Evolutionary conservation across 2,113 vertebrate genomes (phyloP).

Genomic region (Silurus glanis): DNA sequence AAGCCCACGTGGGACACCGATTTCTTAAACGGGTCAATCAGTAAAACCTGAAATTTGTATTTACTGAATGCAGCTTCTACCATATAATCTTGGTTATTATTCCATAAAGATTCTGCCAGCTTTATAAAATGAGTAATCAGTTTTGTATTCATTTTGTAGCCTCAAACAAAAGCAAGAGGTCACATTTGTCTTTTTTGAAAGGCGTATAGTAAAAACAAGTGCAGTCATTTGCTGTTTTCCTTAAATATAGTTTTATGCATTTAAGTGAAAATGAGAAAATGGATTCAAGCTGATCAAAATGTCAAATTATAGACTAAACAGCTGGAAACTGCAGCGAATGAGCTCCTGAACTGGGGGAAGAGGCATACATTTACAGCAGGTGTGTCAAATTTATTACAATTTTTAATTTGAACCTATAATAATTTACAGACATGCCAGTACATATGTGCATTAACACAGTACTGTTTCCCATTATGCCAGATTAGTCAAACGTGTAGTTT

Average conservation of each 20-base stretch:
- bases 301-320: not conserved
- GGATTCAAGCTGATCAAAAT: not conserved
- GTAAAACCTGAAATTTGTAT: not conserved
- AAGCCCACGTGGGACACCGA: constrained; percentile 52
- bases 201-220: not conserved
- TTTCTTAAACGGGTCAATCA: not conserved
- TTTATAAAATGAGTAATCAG: not conserved
- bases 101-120: not conserved
- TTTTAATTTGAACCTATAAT: too few species aligned
- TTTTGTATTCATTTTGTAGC: not conserved
- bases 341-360: too few species aligned
- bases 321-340: not conserved
- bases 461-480: too few species aligned
- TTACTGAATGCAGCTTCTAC: not conserved
- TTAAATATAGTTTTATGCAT: not conserved
- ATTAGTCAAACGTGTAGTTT: too few species aligned
- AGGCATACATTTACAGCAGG: too few species aligned
- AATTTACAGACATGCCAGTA: too few species aligned
- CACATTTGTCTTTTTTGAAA: not conserved
- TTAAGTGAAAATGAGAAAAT: not conserved
- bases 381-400: too few species aligned
- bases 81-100: not conserved
- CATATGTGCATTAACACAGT: too few species aligned
- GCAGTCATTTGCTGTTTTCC: not conserved
- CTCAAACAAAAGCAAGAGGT: not conserved